Percentiles rank a stretch among this genome's conserved stretches.
Evolutionary conservation across 2,797 vertebrate genomes (phyloP).

Genomic region (Lutjanus argentimaculatus): DNA sequence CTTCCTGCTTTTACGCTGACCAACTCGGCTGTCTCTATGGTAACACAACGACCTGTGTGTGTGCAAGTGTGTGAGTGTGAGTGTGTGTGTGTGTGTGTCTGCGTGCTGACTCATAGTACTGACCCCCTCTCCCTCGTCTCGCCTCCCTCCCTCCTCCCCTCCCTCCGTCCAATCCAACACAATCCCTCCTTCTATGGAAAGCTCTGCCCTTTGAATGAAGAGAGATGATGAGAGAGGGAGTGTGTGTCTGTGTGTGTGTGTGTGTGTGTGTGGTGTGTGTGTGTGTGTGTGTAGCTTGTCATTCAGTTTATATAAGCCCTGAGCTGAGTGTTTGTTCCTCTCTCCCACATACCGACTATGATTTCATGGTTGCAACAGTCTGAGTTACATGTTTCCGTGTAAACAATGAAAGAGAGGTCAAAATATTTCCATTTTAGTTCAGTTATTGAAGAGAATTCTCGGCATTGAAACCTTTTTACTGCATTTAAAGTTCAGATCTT

Average conservation of each 20-base stretch:
- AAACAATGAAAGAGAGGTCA: slow-evolving; percentile 10
- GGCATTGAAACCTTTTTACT: background rate
- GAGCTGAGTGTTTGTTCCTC: slow-evolving; percentile 33
- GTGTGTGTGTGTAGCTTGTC: slow-evolving; percentile 26
- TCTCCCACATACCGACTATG: slow-evolving; percentile 20
- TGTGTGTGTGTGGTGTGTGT: slow-evolving; percentile 16
- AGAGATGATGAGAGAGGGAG: slow-evolving; percentile 30
- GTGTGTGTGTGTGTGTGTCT: slow-evolving; percentile 37
- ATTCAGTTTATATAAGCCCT: slow-evolving; percentile 52
- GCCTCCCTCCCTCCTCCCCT: background rate
- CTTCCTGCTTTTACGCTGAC: slow-evolving; percentile 70
- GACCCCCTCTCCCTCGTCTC: slow-evolving; percentile 25
- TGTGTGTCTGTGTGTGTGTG: slow-evolving; percentile 18
- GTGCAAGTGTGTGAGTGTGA: slow-evolving; percentile 53
- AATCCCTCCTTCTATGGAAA: slow-evolving; percentile 64
- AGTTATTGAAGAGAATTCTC: background rate
- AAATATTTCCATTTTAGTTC: background rate
- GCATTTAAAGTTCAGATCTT: background rate
- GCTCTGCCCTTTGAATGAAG: slow-evolving; percentile 66
- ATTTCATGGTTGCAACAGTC: slow-evolving; percentile 25
- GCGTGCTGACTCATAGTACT: slow-evolving; percentile 80
- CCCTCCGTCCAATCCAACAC: slow-evolving; percentile 43
- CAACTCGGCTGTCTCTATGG: slow-evolving; percentile 77
- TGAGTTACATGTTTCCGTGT: slow-evolving; percentile 11
- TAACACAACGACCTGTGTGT: slow-evolving; percentile 74